Base-by-base conservation (phyloP, 2,113 vertebrate species). In the Trichechus manatus region DNA sequence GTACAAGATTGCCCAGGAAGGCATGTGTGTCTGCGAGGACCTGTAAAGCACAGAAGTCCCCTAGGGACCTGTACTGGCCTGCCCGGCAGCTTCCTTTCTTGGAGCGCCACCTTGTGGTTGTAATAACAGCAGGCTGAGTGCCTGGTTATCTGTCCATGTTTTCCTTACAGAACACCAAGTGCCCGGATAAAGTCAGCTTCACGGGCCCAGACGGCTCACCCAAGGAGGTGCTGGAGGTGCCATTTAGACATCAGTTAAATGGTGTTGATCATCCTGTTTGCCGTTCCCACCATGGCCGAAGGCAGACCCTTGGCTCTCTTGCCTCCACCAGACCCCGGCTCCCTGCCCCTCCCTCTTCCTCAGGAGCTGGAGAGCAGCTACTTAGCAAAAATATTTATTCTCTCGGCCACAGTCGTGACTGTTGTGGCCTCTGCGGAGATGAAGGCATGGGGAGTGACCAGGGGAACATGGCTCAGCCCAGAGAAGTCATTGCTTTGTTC, bases 161-260 rank as follows among this genome's bases (percentile, higher is more conserved):
- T 97, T 97, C 61, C 89, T 97, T 59, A 79, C 98, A 99, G 99
- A 99, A 98, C 98, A 96, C 98, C 97, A 98, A 92, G 98, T 97
- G 97, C 99, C 97, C 84, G 98, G 98, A 99, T 98, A 98, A 98
- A 99, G 99, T 98, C 98, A 99, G 98, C 99, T 99, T 97, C 98
- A 98, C 95, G 99, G 99, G 99, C 99, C 99, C 99, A 99, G 99
- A 99, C 99, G 99, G 99, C 99, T 99, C 99, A 99, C 99, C 98
- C 99, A 99, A 98, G 99, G 99, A 98, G 97, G 98, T 68, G 97
- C 98, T 97, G 98, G 97, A 99, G 98, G 98, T 98, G 99, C 98
- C 98, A 98, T 98, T 84, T 99, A 99, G 99, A 99, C 99, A 99
- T 99, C 99, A 99, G 99, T 99, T 99, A 98, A 99, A 99, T 99